Base-by-base conservation (phyloP, 2,888 invertebrate genomes). In the Elaeidobius kamerunicus region DNA sequence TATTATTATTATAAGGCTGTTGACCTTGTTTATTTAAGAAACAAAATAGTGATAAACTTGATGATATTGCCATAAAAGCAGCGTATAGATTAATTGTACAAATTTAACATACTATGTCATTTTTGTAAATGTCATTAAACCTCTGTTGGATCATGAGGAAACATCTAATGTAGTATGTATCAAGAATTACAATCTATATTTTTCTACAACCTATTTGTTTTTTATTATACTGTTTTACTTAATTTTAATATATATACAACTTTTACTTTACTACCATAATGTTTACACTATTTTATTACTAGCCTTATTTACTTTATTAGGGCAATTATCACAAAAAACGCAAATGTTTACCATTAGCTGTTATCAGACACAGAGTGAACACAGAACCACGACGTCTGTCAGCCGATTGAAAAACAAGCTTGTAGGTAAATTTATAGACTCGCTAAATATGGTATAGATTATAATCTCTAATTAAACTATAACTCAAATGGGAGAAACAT, bases 401-500 rank as follows among this genome's bases (percentile, higher is more conserved):
- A 52, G 32, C 12, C 47, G 11, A 47, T 36, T 28, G 47, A 52
- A 52, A 52, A 52, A 52, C 34, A 17, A 48, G 40, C 46, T 16
- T 36, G 27, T 36, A 47, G 45, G 51, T 57, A 55, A 55, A 52
- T 44, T 47, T 52, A 49, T 23, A 36, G 35, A 18, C 49, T 44
- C 2, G 39, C 49, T 54, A 19, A 49, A 54, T 49, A 54, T 54
- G 54, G 54, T 34, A 43, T 43, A 49, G 54, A 54, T 54, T 48
- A 27, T 32, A 54, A 54, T 54, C 54, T 17, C 42, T 44, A 49
- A 49, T 54, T 54, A 54, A 54, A 54, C 48, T 40, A 49, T 54
- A 49, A 49, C 54, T 54, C 39, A 49, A 54, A 54, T 49, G 54
- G 54, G 16, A 43, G 34, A 54, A 54, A 54, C 54, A 54, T 49